phyloP scores from a whole-genome alignment of 2,888 invertebrate genomes.

The Amblyjoppa fuscipennis region DNA sequence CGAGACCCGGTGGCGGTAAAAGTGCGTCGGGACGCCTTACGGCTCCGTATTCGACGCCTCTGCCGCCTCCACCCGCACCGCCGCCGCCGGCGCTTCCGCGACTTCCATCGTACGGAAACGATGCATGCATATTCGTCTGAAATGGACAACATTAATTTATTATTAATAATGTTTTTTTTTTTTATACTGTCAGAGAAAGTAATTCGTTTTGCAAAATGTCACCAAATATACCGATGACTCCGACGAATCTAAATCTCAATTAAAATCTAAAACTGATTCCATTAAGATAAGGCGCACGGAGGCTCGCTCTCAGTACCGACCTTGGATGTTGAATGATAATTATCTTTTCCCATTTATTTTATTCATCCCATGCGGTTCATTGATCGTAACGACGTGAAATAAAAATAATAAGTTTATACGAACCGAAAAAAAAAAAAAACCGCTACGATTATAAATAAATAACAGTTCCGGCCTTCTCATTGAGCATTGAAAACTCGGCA shows the following conservation, averaged over 20 bases:
- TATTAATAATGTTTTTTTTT: neutral
- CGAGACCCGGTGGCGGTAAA: constrained; percentile 83
- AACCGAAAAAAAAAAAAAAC: neutral
- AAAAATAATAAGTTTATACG: neutral
- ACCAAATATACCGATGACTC: constrained; percentile 54
- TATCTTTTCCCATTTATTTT: constrained; percentile 40
- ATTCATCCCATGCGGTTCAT: constrained; percentile 20
- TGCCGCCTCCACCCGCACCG: constrained; percentile 81
- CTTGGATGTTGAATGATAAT: constrained; percentile 32
- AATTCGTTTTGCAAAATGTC: constrained; percentile 54
- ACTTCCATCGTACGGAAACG: constrained; percentile 86
- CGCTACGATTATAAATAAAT: too few species aligned
- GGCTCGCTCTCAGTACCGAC: neutral
- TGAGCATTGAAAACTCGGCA: too few species aligned
- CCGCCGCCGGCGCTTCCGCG: constrained; percentile 84
- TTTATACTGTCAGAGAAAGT: constrained; percentile 5
- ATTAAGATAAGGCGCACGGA: constrained; percentile 65
- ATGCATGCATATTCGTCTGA: constrained; percentile 86
- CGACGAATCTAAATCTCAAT: neutral
- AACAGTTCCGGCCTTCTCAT: too few species aligned
- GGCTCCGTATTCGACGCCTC: constrained; percentile 79
- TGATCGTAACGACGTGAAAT: neutral
- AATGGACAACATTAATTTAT: constrained; percentile 11
- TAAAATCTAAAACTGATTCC: constrained; percentile 56
- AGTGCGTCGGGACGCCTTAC: constrained; percentile 84